Conservation (phyloP, 2,888 invertebrate genomes). For the Tetragonula carbonaria region DNA sequence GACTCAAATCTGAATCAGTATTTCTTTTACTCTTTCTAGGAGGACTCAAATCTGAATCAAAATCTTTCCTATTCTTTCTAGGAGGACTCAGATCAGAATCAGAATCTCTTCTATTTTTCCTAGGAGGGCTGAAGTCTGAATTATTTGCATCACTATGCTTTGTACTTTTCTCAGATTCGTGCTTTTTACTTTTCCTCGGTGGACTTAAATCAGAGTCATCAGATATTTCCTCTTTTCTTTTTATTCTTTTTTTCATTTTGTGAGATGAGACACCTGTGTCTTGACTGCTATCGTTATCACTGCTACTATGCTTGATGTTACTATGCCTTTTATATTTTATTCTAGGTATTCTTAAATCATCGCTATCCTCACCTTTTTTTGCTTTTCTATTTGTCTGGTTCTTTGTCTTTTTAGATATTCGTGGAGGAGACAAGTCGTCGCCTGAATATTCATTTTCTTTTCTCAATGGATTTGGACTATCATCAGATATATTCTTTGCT, state of each 20-base stretch:
- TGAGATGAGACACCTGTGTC: neutral
- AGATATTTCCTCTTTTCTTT: conserved; percentile 11
- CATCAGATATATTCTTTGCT: conserved; percentile 49
- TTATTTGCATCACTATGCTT: no score
- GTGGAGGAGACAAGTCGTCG: conserved; percentile 73
- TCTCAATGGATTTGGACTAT: conserved; percentile 58
- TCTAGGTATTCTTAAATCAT: conserved; percentile 78
- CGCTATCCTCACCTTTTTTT: conserved; percentile 78
- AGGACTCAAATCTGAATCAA: conserved; percentile 77
- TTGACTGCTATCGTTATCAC: conserved; percentile 16
- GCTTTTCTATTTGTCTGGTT: conserved; percentile 56
- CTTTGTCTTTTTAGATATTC: conserved; percentile 69
- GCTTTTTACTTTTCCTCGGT: no score
- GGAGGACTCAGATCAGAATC: conserved; percentile 68
- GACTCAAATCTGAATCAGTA: conserved; percentile 53
- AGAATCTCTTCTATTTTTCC: conserved; percentile 5
- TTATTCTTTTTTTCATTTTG: conserved; percentile 23
- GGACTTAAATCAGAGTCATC: conserved; percentile 61
- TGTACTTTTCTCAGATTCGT: no score
- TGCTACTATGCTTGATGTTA: neutral
- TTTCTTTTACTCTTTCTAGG: conserved; percentile 72
- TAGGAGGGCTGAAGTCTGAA: conserved; percentile 61
- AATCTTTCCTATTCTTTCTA: conserved; percentile 28
- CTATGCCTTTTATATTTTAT: conserved; percentile 55
- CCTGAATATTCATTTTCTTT: conserved; percentile 44